phyloP scores from a whole-genome alignment of 30 jellyfish, hydroid and myxozoan species.

The Cassiopea xamachana region DNA sequence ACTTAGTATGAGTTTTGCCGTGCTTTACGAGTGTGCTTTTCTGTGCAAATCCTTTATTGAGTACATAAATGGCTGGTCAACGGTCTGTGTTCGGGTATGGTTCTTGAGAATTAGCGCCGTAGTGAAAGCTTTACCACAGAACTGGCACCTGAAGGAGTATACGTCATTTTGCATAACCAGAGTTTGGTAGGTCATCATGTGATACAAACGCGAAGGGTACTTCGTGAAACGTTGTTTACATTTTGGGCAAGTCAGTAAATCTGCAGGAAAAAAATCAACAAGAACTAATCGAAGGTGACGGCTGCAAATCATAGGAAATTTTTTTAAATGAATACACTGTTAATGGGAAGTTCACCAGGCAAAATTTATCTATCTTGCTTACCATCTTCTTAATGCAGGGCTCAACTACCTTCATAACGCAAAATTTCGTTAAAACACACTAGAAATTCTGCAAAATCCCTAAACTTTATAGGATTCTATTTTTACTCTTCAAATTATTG shows the following conservation, averaged over 20 bases:
- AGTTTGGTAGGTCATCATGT: constrained; percentile 50
- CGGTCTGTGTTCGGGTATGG: constrained; percentile 71
- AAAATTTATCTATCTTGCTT: no score
- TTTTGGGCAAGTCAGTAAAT: constrained; percentile 29
- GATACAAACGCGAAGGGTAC: constrained; percentile 4
- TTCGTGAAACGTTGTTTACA: constrained; percentile 44
- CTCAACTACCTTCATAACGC: no score
- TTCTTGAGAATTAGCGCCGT: constrained; percentile 44
- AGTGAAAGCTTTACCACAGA: constrained; percentile 53
- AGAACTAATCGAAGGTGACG: background rate
- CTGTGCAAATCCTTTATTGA: constrained; percentile 50
- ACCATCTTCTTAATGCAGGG: no score
- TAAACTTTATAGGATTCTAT: no score
- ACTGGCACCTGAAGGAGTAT: constrained; percentile 38
- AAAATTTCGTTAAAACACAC: no score
- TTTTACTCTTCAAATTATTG: no score
- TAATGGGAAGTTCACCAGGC: no score
- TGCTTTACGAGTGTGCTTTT: constrained; percentile 55
- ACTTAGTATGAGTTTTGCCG: constrained; percentile 29
- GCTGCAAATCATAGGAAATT: no score
- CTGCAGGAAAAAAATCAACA: background rate
- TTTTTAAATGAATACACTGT: no score
- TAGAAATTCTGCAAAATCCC: background rate
- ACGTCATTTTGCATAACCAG: constrained; percentile 43
- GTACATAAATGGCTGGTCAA: constrained; percentile 50